Percentiles rank a stretch among this genome's conserved stretches.
Evolutionary conservation across 2,113 vertebrate species (phyloP).

Genomic region (Leiothrix lutea): DNA sequence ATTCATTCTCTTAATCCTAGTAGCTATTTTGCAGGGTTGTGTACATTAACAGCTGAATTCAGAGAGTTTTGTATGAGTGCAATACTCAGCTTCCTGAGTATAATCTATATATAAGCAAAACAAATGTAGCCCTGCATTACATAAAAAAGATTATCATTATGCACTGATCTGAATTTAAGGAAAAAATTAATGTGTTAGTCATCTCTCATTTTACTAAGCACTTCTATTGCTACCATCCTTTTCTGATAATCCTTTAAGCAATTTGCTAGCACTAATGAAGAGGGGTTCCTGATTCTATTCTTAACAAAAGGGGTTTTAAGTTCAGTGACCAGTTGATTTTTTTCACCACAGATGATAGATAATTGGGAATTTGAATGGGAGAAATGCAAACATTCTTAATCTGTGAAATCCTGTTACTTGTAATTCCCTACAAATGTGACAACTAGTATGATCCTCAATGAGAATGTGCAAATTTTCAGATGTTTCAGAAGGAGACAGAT

Average conservation of each 20-base stretch:
- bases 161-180: neutral
- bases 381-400: neutral
- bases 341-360: neutral
- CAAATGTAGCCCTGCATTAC: neutral
- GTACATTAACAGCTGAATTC: neutral
- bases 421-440: neutral
- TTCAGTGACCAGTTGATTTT: conserved; percentile 6
- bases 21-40: neutral
- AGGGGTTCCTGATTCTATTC: conserved; percentile 3
- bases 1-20: neutral
- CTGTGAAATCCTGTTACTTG: conserved; percentile 14
- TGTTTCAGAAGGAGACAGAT: conserved; percentile 4
- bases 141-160: neutral
- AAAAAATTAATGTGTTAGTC: neutral
- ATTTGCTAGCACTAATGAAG: conserved; percentile 22
- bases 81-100: neutral
- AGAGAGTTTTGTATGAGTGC: neutral
- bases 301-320: conserved; percentile 32
- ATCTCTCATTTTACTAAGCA: neutral
- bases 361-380: conserved; percentile 23
- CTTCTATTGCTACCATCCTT: conserved; percentile 7
- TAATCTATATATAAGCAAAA: neutral
- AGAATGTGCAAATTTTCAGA: neutral
- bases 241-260: conserved; percentile 12
- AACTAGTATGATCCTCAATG: neutral